These are phyloP conservation scores for Eleginops maclovinus DNA, from an alignment of 2,113 vertebrate genomes.

Conservation along the genomic window DNA sequence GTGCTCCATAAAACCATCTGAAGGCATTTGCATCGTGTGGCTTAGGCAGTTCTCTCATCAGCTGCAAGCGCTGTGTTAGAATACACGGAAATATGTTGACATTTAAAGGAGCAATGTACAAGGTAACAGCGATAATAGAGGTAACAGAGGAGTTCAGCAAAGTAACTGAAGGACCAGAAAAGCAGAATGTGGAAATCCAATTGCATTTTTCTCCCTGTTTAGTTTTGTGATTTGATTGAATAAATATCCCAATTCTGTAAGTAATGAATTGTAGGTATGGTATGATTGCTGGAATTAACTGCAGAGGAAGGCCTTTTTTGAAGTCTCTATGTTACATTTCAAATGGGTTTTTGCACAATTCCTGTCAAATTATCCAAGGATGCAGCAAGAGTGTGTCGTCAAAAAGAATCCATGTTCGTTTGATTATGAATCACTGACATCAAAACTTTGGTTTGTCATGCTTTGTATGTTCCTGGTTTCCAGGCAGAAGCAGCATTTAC, in stretches of 20 bases:
- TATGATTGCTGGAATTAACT: not conserved
- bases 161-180: too few species aligned
- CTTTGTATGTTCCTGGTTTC: not conserved
- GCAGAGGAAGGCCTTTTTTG: not conserved
- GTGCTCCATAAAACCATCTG: conserved; percentile 13
- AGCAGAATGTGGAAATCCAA: too few species aligned
- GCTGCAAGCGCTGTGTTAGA: not conserved
- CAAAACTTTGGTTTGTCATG: too few species aligned
- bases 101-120: conserved; percentile 20
- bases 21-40: conserved; percentile 47
- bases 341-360: not conserved
- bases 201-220: too few species aligned
- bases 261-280: not conserved
- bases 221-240: not conserved
- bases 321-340: not conserved
- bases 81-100: conserved; percentile 5
- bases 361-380: not conserved
- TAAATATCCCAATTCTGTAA: not conserved
- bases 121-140: not conserved
- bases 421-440: not conserved
- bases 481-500: not conserved
- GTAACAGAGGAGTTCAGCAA: not conserved
- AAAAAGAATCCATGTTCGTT: not conserved
- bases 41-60: conserved; percentile 25
- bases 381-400: not conserved